Conservation (phyloP, 2,888 invertebrate species). For the Lomographa bimaculata region DNA sequence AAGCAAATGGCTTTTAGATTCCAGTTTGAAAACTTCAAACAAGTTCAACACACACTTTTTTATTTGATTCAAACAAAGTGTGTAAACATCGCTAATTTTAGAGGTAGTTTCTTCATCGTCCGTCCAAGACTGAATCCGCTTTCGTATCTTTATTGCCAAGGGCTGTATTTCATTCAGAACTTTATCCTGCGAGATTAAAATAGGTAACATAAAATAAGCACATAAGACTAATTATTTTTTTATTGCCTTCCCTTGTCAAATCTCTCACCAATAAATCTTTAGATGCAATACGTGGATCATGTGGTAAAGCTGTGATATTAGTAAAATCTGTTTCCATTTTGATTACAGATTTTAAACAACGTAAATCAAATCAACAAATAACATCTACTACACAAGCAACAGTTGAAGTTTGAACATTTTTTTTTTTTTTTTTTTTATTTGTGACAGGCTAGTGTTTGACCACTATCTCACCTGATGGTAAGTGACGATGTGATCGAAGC, state of each 20-base stretch:
- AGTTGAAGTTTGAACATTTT: too few species aligned
- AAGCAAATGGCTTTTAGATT: conserved; percentile 45
- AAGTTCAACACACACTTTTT: conserved; percentile 63
- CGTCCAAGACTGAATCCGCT: conserved; percentile 40
- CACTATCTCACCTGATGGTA: too few species aligned
- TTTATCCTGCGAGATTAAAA: conserved; percentile 57
- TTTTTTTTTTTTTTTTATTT: too few species aligned
- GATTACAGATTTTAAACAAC: too few species aligned
- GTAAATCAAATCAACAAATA: too few species aligned
- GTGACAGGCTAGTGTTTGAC: too few species aligned
- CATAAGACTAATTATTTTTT: too few species aligned
- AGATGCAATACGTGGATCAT: conserved; percentile 48
- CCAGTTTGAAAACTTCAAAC: conserved; percentile 66
- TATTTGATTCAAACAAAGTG: conserved; percentile 68
- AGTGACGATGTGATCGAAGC: too few species aligned
- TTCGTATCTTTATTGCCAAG: conserved; percentile 47
- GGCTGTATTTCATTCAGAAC: conserved; percentile 57
- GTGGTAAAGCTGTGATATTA: conserved; percentile 32
- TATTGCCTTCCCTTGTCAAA: too few species aligned
- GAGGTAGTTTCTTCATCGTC: conserved; percentile 35
- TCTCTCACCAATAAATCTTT: conserved; percentile 57
- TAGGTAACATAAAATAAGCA: too few species aligned
- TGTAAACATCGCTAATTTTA: conserved; percentile 57
- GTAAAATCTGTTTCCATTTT: not conserved
- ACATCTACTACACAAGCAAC: too few species aligned